Evolutionary conservation across 2,113 vertebrate genomes (phyloP).

Genomic region (Eptatretus burgeri): DNA sequence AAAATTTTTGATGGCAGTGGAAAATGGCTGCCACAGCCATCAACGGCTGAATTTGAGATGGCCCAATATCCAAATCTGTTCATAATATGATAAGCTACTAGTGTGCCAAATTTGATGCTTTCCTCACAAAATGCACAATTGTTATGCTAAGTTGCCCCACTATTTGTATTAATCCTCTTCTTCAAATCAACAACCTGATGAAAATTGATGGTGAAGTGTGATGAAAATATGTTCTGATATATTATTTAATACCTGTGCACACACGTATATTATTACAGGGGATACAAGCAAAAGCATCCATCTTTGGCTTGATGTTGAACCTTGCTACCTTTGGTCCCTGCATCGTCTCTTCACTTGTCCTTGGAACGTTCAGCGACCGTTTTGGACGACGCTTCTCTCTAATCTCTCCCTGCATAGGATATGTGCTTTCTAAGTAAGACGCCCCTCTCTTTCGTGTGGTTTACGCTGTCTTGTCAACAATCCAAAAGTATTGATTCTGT

Average conservation of each 20-base stretch:
- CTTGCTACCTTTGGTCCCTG: neutral
- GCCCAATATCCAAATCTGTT: too few species aligned
- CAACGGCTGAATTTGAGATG: too few species aligned
- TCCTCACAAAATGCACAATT: too few species aligned
- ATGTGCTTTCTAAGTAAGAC: neutral
- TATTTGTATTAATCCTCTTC: neutral
- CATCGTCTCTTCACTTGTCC: neutral
- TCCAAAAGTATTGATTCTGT: neutral
- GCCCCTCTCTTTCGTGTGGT: neutral
- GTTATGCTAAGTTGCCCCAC: too few species aligned
- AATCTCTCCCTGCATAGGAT: constrained; percentile 1
- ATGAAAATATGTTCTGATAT: neutral
- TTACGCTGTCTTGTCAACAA: neutral
- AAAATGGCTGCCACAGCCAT: too few species aligned
- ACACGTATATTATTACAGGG: neutral
- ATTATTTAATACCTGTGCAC: neutral
- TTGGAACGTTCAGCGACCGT: constrained; percentile 2
- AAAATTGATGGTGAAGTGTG: neutral
- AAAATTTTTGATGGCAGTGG: too few species aligned
- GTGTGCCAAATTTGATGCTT: too few species aligned
- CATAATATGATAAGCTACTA: too few species aligned
- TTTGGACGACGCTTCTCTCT: neutral
- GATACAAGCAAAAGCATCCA: constrained; percentile 1
- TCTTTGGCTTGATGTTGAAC: neutral
- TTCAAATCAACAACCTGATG: neutral